Percentiles rank a stretch among this genome's conserved stretches.
These are phyloP conservation scores for Nebria salina DNA, from an alignment of 2,888 invertebrate species.

Conservation along the genomic window DNA sequence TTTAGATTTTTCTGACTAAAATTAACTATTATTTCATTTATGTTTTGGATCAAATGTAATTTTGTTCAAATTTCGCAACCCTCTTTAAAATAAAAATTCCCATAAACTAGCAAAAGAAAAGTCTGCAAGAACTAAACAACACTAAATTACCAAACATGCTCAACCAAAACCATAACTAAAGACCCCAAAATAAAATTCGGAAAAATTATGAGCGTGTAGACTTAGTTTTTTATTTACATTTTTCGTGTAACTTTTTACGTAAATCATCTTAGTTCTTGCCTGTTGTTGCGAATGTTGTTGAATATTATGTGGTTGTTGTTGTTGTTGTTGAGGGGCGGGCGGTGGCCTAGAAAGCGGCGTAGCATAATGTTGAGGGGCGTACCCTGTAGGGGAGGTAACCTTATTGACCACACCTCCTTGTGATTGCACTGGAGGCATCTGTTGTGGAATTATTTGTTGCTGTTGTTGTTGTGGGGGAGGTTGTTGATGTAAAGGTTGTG, in stretches of 20 bases:
- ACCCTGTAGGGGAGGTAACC: constrained; percentile 17
- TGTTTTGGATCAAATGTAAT: neutral
- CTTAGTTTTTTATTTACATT: constrained; percentile 38
- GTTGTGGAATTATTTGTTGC: constrained; percentile 30
- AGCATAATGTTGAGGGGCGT: constrained; percentile 23
- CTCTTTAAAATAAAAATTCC: neutral
- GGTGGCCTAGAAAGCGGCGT: constrained; percentile 47
- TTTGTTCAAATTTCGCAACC: neutral
- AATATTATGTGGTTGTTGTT: constrained; percentile 47
- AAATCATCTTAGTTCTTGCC: constrained; percentile 49
- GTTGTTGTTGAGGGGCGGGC: constrained; percentile 51
- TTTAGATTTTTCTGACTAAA: neutral
- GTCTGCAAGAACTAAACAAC: neutral
- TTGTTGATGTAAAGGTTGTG: constrained; percentile 48
- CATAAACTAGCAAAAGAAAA: neutral
- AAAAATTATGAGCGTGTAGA: neutral
- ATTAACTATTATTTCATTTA: neutral
- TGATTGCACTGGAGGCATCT: constrained; percentile 53
- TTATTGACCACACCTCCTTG: constrained; percentile 39
- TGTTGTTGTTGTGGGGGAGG: constrained; percentile 44
- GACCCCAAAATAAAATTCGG: neutral
- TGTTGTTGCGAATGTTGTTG: constrained; percentile 27
- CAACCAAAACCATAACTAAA: neutral
- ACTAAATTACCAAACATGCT: neutral
- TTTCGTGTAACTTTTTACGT: constrained; percentile 39